Conservation (phyloP, 2,888 invertebrate species). For the Ypsolopha sequella region DNA sequence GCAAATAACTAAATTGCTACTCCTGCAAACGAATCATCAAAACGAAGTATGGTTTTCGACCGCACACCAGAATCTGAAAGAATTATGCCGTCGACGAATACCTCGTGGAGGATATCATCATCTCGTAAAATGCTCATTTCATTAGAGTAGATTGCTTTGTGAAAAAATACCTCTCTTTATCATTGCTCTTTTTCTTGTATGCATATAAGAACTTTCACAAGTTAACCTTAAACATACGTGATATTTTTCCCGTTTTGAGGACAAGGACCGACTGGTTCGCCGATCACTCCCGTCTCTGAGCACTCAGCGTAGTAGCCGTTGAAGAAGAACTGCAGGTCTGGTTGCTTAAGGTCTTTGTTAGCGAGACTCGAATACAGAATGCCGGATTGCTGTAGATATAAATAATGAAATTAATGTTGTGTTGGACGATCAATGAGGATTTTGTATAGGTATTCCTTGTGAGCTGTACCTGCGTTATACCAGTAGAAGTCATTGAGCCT, state of each 20-base stretch:
- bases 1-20: too few relatives aligned
- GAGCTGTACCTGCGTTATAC: slow-evolving; percentile 68
- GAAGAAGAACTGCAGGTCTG: slow-evolving; percentile 77
- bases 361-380: slow-evolving; percentile 71
- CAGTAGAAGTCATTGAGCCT: slow-evolving; percentile 74
- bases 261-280: slow-evolving; percentile 34
- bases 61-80: too few relatives aligned
- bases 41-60: too few relatives aligned
- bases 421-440: too few relatives aligned
- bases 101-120: too few relatives aligned
- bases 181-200: too few relatives aligned
- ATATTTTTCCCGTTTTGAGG: slow-evolving; percentile 23
- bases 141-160: too few relatives aligned
- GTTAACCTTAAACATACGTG: slow-evolving; percentile 22
- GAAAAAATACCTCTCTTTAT: too few relatives aligned
- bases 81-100: too few relatives aligned
- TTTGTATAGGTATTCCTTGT: too few relatives aligned
- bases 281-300: slow-evolving; percentile 37
- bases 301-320: slow-evolving; percentile 73
- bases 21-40: too few relatives aligned
- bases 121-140: too few relatives aligned
- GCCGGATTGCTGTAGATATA: slow-evolving; percentile 53
- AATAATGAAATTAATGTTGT: background rate
- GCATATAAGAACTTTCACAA: background rate
- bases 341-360: slow-evolving; percentile 57